Base-by-base conservation (phyloP, 1,140 invertebrate species). In the Drosophila grimshawi region DNA sequence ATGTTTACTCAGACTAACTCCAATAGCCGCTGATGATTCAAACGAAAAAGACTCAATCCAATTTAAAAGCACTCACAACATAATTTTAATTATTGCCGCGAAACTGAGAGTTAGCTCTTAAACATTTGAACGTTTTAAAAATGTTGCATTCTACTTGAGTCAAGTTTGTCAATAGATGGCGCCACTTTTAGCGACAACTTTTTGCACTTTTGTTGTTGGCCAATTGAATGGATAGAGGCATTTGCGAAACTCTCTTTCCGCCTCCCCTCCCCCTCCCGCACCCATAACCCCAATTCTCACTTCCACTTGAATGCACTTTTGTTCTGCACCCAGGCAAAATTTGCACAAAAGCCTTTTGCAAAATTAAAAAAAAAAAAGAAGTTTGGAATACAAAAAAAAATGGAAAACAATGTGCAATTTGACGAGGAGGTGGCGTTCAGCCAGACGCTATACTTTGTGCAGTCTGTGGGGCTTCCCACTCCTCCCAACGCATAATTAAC, bases 251-350 rank as follows among this genome's bases (percentile, higher is more conserved):
- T 41, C 35, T 35, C 19, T 48, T 5, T 29, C 53, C 48, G 10
- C 27, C 52, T 43, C 32, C 32, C 39, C 55, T 55, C 51, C 39
- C 46, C 8, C 49, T 5, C 56, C 7, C 6, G 10, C 19, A 19
- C 19, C 19, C 19, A 19, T 1, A 19, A 1, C 19, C 19, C 19
- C 19, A 1, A 19, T 19, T 61, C 6, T n/a, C 46, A 59, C 56
- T 85, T 80, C 80, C 81, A 83, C 81, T 69, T 80, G 81, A 85
- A 80, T 83, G 81, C 81, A 77, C 77, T 80, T 77, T 83, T 80
- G 76, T 75, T 73, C 75, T 80, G 73, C 45, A 48, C 37, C 57
- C 48, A 48, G 56, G 70, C 60, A 71, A 45, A 56, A 62, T 70
- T 71, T 76, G 62, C 49, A 77, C 81, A 83, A 80, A 82, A 62